Base-by-base conservation (phyloP, 2,888 invertebrate genomes). In the Sphaeridia pumilis region DNA sequence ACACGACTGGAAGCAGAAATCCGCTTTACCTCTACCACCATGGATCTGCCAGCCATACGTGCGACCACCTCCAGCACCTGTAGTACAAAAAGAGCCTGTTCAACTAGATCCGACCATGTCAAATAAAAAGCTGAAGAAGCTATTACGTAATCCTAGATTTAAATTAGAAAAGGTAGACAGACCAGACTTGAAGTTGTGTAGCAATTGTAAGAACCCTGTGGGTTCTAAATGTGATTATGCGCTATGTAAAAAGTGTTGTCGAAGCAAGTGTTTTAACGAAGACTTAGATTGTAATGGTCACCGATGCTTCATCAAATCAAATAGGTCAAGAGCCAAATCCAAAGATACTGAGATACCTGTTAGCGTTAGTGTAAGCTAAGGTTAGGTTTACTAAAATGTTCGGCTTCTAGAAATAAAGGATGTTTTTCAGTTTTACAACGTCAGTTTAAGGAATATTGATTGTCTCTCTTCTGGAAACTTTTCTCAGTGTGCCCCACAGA, bases 11-110 rank as follows among this genome's bases (percentile, higher is more conserved):
- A 55, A 17, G 49, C 54, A 21, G 49, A 56, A 38, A 51, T 55
- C 12, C 22, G 49, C 1, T 46, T 73, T 90, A 54, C 75, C 78
- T 42, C 72, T 87, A 56, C 89, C 89, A 14, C 89, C 92, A n/a
- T 94, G 92, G 90, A 71, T 93, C 55, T 94, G 93, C 69, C 92
- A 93, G 70, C 85, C 92, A 0, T 92, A 93, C 71, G 83, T 89
- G 2, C 76, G 94, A 66, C 83, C 84, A 66, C 74, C 84, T 21
- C 87, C 87, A 1, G 45, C 35, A 20, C 49, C 34, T 20, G 38
- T 14, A 7, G n/a, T 64, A 21, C 59, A 62, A 54, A 61, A 70
- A 67, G 50, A 36, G 22, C 45, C 34, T 35, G 54, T 38, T 12
- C 3, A 22, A 28, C n/a, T 82, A 83, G 66, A 51, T 35, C 74